phyloP scores from a whole-genome alignment of 1,140 invertebrate genomes.

The Cheumatopsyche charites region DNA sequence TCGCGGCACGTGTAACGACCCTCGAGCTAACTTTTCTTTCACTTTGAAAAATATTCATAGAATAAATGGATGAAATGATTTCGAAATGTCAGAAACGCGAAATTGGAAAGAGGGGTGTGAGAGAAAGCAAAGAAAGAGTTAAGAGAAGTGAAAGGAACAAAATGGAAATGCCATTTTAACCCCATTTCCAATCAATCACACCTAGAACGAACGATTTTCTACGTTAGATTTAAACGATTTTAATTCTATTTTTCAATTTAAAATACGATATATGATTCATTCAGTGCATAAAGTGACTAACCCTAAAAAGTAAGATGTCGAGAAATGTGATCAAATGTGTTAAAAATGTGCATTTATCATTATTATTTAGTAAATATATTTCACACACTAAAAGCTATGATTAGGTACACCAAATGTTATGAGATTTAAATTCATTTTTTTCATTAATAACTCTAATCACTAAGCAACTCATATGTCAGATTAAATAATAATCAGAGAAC shows the following conservation, averaged over 20 bases:
- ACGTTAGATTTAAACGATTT: background rate
- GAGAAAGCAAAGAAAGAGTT: conserved; percentile 25
- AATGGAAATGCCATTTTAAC: conserved; percentile 40
- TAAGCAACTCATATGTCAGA: too few relatives aligned
- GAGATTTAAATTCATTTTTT: too few relatives aligned
- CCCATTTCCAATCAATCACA: conserved; percentile 20
- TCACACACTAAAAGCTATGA: too few relatives aligned
- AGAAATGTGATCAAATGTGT: too few relatives aligned
- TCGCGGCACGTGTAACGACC: conserved; percentile 17
- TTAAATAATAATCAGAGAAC: too few relatives aligned
- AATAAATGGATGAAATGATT: conserved; percentile 40
- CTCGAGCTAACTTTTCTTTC: conserved; percentile 3
- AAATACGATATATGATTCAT: too few relatives aligned
- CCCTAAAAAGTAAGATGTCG: too few relatives aligned
- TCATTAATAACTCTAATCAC: too few relatives aligned
- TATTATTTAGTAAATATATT: too few relatives aligned
- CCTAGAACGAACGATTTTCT: background rate
- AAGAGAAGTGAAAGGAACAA: conserved; percentile 35
- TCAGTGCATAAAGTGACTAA: too few relatives aligned
- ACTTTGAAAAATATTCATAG: conserved; percentile 28
- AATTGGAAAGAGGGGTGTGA: conserved; percentile 21
- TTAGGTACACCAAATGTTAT: too few relatives aligned
- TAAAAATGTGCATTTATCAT: too few relatives aligned
- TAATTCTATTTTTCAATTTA: conserved; percentile 20
- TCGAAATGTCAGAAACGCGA: conserved; percentile 21